Conservation (phyloP, 2,888 invertebrate genomes). For the Archips xylosteana region DNA sequence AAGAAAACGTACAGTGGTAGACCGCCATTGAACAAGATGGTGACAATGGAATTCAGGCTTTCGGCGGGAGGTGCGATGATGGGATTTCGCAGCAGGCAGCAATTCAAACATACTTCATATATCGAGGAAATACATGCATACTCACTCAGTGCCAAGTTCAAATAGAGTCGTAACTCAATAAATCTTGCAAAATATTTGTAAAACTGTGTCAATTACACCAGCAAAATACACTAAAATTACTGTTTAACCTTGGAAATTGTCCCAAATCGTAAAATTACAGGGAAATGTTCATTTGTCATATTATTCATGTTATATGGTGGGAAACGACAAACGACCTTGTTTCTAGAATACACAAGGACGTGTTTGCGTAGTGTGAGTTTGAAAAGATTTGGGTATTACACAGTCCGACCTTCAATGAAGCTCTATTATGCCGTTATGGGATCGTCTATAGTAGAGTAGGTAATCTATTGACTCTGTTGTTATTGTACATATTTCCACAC, state of each 20-base stretch:
- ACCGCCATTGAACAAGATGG: no score
- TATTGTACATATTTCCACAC: no score
- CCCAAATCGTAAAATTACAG: slow-evolving; percentile 10
- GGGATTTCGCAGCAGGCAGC: no score
- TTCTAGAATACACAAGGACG: slow-evolving; percentile 8
- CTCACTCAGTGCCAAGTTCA: not conserved
- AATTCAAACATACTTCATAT: not conserved
- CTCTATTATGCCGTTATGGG: not conserved
- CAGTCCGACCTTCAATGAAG: not conserved
- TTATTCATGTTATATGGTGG: slow-evolving; percentile 1
- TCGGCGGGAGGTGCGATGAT: no score
- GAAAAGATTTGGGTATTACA: slow-evolving; percentile 14
- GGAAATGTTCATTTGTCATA: not conserved
- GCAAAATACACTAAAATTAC: slow-evolving; percentile 14
- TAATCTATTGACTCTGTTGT: no score
- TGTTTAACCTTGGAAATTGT: not conserved
- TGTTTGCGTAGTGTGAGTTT: not conserved
- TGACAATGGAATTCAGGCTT: no score
- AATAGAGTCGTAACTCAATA: not conserved
- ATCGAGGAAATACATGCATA: not conserved
- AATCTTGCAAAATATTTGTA: not conserved
- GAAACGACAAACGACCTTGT: not conserved
- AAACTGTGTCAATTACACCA: slow-evolving; percentile 26
- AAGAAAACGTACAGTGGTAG: no score
- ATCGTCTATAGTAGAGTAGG: not conserved